Base-by-base conservation (phyloP, 2,797 vertebrate species). In the Rachycentron canadum region DNA sequence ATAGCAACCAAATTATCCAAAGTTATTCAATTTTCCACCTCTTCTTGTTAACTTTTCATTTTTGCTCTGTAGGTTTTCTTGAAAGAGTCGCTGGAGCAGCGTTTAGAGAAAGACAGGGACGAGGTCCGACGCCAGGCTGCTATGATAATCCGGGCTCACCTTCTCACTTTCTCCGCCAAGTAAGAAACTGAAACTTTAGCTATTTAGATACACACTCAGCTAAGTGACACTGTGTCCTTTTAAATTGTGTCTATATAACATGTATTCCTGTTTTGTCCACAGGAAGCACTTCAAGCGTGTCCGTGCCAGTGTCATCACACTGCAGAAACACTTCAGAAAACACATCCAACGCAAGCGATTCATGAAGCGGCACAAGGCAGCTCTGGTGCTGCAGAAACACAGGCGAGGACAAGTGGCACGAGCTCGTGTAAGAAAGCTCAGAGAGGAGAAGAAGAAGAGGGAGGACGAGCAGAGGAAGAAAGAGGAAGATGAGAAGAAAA, bases 81-180 rank as follows among this genome's bases (percentile, higher is more conserved):
- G 93, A 96, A 96, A 80, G 95, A 96, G 83, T 88, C 85, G 69
- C 86, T 96, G 74, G 95, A 96, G 86, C 95, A 96, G 59, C 89
- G 67, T 69, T 88, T 96, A 65, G 95, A 96, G 88, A 96, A 95
- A 85, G 94, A 94, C 78, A 89, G 96, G 59, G 95, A 96, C 64
- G 95, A 95, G 85, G 85, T 94, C 28, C 89, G 95, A 36, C 88
- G 92, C 23, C 90, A 95, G 75, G 96, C 96, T 0, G 96, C 96
- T 61, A 88, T 97, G 93, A 93, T 97, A 81, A 97, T 98, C 92
- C 92, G 95, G 86, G 97, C 97, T 63, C 95, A 97, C 79, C 90
- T 97, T 53, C 96, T 97, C 82, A 94, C 96, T 83, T 97, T 97
- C 90, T 96, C 94, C 69, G 96, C 96, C 90, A 97, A 96, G 97